Percentiles rank a stretch among this genome's conserved stretches.
phyloP scores from a whole-genome alignment of 1,140 invertebrate species.

The Drusus annulatus region DNA sequence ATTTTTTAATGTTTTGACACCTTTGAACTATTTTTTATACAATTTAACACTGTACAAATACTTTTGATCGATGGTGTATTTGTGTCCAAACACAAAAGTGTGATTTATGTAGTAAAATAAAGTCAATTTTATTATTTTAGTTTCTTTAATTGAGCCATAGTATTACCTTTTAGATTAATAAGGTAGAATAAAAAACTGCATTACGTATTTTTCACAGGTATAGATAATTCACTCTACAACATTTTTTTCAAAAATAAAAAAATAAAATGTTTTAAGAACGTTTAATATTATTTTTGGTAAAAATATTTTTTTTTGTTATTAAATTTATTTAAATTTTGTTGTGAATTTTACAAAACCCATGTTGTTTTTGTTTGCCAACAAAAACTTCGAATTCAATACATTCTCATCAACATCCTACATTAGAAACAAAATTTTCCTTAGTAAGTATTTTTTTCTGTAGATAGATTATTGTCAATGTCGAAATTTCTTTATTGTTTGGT shows the following conservation, averaged over 20 bases:
- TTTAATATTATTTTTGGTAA: too few relatives aligned
- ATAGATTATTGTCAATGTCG: slow-evolving; percentile 31
- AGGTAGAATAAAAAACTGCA: slow-evolving; percentile 6
- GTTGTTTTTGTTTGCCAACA: neutral
- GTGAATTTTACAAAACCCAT: too few relatives aligned
- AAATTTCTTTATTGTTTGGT: slow-evolving; percentile 24
- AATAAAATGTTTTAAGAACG: too few relatives aligned
- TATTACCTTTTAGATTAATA: slow-evolving; percentile 21
- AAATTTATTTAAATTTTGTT: too few relatives aligned
- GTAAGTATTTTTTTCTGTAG: slow-evolving; percentile 28
- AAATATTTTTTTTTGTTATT: too few relatives aligned
- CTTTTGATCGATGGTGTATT: slow-evolving; percentile 11
- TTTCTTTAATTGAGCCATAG: slow-evolving; percentile 34
- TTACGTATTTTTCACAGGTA: slow-evolving; percentile 3
- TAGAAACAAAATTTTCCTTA: slow-evolving; percentile 27
- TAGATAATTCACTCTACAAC: too few relatives aligned
- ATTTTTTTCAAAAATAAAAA: too few relatives aligned
- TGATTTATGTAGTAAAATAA: slow-evolving; percentile 31
- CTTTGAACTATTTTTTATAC: neutral
- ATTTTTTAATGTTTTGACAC: too few relatives aligned
- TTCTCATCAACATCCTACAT: neutral
- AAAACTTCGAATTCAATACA: neutral
- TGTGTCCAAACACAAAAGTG: slow-evolving; percentile 38
- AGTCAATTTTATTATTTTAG: slow-evolving; percentile 23
- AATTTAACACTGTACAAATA: slow-evolving; percentile 31